These are phyloP conservation scores for Poeciliopsis paucimaculata DNA, from an alignment of 2,797 vertebrate species.

Conservation along the genomic window DNA sequence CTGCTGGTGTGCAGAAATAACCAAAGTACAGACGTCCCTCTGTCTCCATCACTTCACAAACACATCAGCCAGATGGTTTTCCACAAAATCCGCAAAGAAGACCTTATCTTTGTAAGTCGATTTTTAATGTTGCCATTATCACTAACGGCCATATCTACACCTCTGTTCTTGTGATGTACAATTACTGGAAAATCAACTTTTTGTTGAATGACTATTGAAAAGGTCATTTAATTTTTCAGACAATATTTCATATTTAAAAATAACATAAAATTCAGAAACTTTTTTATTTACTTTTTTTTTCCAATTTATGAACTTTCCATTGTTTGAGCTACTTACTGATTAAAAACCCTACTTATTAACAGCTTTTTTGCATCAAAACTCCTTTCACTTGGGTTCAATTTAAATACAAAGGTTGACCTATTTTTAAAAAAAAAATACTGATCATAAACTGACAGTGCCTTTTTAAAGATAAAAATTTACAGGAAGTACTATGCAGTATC, in stretches of 20 bases:
- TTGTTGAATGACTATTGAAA: not conserved
- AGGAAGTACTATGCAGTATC: not conserved
- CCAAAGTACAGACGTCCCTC: conserved; percentile 82
- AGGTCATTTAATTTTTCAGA: not conserved
- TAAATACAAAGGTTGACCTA: not conserved
- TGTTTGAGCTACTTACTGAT: not conserved
- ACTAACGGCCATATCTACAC: not conserved
- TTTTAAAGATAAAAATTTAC: not conserved
- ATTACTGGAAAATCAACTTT: not conserved
- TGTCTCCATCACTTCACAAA: conserved; percentile 86
- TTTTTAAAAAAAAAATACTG: not conserved
- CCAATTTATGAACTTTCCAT: not conserved
- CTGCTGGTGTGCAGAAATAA: conserved; percentile 91
- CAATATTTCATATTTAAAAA: not conserved
- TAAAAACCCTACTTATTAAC: not conserved
- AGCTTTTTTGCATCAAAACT: not conserved
- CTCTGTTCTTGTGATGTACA: too few species aligned
- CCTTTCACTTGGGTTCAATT: not conserved
- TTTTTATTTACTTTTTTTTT: not conserved
- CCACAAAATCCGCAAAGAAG: conserved; percentile 97
- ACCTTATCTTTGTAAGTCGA: conserved; percentile 88
- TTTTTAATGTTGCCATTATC: not conserved
- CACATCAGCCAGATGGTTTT: conserved; percentile 98
- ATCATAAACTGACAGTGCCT: not conserved
- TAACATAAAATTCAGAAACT: not conserved